phyloP scores from a whole-genome alignment of 2,113 vertebrate species.

The Fregata magnificens region DNA sequence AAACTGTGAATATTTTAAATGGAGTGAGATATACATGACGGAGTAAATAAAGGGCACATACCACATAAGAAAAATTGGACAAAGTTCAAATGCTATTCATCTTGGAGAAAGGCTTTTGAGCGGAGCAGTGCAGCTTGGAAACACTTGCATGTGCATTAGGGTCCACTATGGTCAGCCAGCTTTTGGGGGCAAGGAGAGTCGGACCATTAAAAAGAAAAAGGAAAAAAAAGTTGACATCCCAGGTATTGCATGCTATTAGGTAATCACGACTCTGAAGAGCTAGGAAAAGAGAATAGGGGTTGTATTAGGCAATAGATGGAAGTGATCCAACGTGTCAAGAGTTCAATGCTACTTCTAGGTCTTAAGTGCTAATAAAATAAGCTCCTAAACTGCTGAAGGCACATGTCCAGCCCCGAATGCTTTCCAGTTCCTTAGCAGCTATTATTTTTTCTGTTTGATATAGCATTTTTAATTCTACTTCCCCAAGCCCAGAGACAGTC shows the following conservation, averaged over 20 bases:
- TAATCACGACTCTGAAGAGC: background rate
- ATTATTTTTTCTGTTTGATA: background rate
- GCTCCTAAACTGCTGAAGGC: constrained; percentile 47
- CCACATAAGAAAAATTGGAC: constrained; percentile 55
- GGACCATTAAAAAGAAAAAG: background rate
- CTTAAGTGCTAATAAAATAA: constrained; percentile 67
- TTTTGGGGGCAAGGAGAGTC: background rate
- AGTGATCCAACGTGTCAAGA: constrained; percentile 40
- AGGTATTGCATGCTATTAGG: constrained; percentile 17
- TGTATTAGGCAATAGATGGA: constrained; percentile 49
- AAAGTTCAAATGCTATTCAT: constrained; percentile 46
- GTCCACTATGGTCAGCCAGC: background rate
- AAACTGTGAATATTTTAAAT: constrained; percentile 68
- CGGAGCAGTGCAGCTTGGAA: background rate
- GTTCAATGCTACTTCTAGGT: constrained; percentile 63
- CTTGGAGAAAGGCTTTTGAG: constrained; percentile 27
- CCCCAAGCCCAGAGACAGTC: background rate
- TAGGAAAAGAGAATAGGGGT: background rate
- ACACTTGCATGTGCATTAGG: background rate
- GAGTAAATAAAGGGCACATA: constrained; percentile 65
- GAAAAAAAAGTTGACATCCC: background rate
- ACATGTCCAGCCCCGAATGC: constrained; percentile 14
- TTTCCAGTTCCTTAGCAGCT: constrained; percentile 8
- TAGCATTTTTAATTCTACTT: background rate
- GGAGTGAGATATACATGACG: constrained; percentile 60